Percentiles rank a stretch among this genome's conserved stretches.
Evolutionary conservation across 2,113 vertebrate genomes (phyloP).

Genomic region (Spermophilus dauricus): DNA sequence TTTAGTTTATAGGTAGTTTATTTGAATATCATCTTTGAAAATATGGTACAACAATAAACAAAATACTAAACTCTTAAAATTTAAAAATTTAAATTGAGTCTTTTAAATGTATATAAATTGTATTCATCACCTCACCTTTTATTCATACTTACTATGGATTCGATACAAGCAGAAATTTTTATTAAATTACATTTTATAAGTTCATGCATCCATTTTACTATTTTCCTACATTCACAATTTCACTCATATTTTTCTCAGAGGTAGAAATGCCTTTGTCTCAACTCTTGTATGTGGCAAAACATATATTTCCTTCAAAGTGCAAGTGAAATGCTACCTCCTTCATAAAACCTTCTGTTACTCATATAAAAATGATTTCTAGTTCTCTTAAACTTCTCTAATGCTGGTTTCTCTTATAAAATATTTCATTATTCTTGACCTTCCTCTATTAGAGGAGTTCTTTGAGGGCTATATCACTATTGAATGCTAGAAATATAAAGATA

Average conservation of each 20-base stretch:
- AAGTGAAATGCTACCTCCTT: not conserved
- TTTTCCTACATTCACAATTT: not conserved
- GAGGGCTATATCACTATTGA: not conserved
- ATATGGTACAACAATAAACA: not conserved
- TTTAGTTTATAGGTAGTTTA: not conserved
- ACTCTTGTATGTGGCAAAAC: not conserved
- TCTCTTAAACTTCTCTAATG: not conserved
- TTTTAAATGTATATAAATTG: not conserved
- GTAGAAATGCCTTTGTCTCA: not conserved
- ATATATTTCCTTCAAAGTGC: not conserved
- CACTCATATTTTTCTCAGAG: not conserved
- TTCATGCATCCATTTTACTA: not conserved
- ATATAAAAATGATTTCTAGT: not conserved
- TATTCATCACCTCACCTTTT: not conserved
- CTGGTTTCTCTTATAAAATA: not conserved
- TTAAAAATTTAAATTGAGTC: not conserved
- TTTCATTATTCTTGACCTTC: conserved; percentile 6
- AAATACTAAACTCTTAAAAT: not conserved
- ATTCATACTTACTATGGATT: not conserved
- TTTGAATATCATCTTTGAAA: not conserved
- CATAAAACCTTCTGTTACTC: not conserved
- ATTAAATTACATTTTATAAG: not conserved
- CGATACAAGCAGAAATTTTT: not conserved
- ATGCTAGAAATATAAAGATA: not conserved
- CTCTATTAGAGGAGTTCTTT: not conserved